These are phyloP conservation scores for Eurypyga helias DNA, from an alignment of 2,113 vertebrate genomes.

Conservation along the genomic window DNA sequence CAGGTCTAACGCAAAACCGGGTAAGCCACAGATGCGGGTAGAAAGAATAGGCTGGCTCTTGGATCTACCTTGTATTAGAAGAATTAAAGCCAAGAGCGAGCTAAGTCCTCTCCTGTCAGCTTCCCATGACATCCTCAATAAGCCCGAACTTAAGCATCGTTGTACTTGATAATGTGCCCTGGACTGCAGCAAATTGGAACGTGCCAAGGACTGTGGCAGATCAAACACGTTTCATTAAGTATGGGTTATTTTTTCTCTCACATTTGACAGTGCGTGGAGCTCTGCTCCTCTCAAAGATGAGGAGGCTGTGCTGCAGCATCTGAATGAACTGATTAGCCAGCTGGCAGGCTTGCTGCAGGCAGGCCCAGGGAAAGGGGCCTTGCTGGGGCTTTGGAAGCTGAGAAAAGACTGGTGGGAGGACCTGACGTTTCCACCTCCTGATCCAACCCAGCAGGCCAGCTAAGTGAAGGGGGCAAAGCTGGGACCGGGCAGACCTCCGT, in stretches of 20 bases:
- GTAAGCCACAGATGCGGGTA: neutral
- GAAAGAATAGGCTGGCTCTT: neutral
- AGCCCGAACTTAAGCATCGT: neutral
- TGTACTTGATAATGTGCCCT: conserved; percentile 31
- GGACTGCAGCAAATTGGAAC: conserved; percentile 40
- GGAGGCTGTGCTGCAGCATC: conserved; percentile 42
- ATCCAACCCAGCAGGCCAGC: neutral
- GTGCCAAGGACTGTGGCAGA: conserved; percentile 35
- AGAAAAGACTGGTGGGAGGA: neutral
- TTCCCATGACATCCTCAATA: neutral
- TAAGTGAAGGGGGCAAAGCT: neutral
- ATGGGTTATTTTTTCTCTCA: neutral
- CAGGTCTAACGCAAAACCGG: neutral
- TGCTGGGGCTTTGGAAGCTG: neutral
- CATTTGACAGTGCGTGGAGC: conserved; percentile 46
- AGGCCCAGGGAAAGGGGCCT: neutral
- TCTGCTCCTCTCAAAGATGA: conserved; percentile 32
- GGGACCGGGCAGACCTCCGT: neutral
- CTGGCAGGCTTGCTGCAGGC: neutral
- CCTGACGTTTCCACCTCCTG: neutral
- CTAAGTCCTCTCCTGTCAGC: neutral
- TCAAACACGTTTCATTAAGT: conserved; percentile 52
- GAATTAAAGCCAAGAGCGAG: neutral
- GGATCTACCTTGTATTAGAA: neutral
- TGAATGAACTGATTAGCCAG: conserved; percentile 29